phyloP scores from a whole-genome alignment of 2,797 vertebrate species.

The Nannoperca obscura region DNA sequence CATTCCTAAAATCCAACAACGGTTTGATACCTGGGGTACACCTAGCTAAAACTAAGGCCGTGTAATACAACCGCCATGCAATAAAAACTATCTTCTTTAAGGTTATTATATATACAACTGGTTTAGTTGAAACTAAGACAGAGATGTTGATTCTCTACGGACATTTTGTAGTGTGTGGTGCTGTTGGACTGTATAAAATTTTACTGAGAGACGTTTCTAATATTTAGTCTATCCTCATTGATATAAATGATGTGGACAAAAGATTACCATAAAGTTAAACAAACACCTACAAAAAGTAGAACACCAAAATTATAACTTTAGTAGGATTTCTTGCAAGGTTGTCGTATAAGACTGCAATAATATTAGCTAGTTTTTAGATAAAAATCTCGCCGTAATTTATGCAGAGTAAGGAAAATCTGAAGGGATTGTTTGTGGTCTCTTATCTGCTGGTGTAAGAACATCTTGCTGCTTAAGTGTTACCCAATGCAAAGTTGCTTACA shows the following conservation, averaged over 20 bases:
- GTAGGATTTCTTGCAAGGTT: neutral
- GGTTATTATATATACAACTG: neutral
- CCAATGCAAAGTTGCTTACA: conserved; percentile 17
- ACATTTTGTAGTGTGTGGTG: neutral
- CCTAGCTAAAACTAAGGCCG: neutral
- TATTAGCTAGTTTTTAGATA: neutral
- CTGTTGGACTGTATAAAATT: neutral
- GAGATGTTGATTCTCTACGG: neutral
- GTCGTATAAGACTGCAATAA: neutral
- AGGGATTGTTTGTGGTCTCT: conserved; percentile 24
- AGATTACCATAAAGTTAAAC: neutral
- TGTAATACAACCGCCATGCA: neutral
- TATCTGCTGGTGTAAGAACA: conserved; percentile 34
- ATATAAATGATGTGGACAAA: neutral
- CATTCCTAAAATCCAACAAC: neutral
- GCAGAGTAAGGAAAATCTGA: conserved; percentile 29
- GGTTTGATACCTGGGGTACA: neutral
- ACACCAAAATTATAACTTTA: neutral
- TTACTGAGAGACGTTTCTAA: neutral
- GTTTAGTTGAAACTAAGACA: neutral
- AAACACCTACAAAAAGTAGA: neutral
- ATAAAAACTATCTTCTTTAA: neutral
- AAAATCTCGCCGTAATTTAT: neutral
- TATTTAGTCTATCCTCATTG: neutral
- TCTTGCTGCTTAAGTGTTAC: neutral